Base-by-base conservation (phyloP, 2,113 vertebrate genomes). In the Gila orcuttii region DNA sequence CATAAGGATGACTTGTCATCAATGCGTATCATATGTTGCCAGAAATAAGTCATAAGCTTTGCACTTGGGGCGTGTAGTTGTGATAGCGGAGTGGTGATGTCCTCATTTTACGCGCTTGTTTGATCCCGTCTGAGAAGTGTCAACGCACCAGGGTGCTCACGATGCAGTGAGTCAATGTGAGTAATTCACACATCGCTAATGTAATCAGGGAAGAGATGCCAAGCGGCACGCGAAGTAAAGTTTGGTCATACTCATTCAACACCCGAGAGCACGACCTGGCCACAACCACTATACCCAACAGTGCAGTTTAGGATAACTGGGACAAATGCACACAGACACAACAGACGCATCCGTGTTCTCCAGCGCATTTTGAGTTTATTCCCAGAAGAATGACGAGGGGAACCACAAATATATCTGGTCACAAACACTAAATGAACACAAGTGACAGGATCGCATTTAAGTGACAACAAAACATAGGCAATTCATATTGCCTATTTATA, bases 1-100 rank as follows among this genome's bases (percentile, higher is more conserved):
- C 42, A 79, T 42, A 79, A 25, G 36, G 62, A 64, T 31, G 75
- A 87, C 39, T 50, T 62, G 50, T 87, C 80, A 64, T 19, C 19
- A 64, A 25, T 45, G 57, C 21, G 23, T 74, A 68, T 84, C 75
- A 79, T 39, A 75, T 47, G 21, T 47, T 75, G 71, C 71, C 71
- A 47, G 42, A n/a, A 74, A 11, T 13, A 74, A 75, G 42, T 74
- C 71, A 74, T 25, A 47, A 47, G 71, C 42, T 75, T 75, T 74
- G 71, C 39, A 47, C 71, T 74, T 47, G 71, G 71, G 71, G 39
- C 42, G 5, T 47, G 42, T 0, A 47, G n/a, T 50, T 15, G n/a
- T 75, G 71, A 74, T 74, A 25, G 42, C n/a, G 6, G 47, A 2
- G 17, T 75, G 45, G 73, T 75, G 73, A 75, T 75, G 73, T 77